Evolutionary conservation across 2,113 vertebrate species (phyloP).

Genomic region (Climacteris rufus): DNA sequence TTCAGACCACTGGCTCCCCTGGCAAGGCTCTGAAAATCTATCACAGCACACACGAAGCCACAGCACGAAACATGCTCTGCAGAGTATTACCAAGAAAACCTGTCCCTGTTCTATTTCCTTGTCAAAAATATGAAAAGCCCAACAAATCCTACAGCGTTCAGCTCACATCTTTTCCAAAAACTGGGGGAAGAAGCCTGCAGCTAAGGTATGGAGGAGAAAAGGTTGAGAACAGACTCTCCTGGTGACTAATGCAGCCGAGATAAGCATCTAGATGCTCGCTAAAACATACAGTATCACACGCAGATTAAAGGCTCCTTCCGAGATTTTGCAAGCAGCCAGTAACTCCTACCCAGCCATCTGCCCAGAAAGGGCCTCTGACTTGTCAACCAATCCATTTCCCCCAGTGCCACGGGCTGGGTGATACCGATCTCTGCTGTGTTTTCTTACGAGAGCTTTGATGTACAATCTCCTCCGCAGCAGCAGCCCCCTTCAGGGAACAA

Average conservation of each 20-base stretch:
- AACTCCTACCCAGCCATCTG: conserved; percentile 73
- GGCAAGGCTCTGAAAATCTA: neutral
- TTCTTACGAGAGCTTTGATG: conserved; percentile 54
- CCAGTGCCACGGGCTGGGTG: conserved; percentile 59
- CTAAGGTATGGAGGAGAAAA: neutral
- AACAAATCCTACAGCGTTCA: neutral
- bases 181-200: neutral
- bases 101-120: neutral
- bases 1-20: neutral
- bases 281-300: conserved; percentile 43
- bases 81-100: neutral
- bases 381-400: conserved; percentile 64
- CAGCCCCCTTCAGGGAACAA: conserved; percentile 48
- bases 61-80: neutral
- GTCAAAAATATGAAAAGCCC: neutral
- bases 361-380: conserved; percentile 65
- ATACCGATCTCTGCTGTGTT: conserved; percentile 60
- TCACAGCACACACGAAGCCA: neutral
- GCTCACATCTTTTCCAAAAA: neutral
- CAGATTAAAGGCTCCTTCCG: conserved; percentile 60
- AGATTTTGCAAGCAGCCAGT: conserved; percentile 66
- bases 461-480: neutral
- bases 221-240: conserved; percentile 13
- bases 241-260: conserved; percentile 37
- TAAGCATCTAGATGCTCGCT: conserved; percentile 54